Conservation (phyloP, 2,888 invertebrate species). For the Entomobrya multifasciata region DNA sequence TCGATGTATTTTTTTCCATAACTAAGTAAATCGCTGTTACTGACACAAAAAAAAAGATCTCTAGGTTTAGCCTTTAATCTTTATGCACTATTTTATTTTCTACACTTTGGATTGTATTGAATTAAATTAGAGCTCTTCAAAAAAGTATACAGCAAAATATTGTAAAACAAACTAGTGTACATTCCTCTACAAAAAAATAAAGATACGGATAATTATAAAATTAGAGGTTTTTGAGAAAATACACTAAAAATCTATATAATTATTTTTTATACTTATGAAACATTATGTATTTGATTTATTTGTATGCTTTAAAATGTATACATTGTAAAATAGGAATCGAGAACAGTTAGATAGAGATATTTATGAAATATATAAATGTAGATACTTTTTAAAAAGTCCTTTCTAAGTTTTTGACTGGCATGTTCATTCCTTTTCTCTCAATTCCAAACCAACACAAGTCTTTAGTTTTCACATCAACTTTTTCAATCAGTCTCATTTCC, state of each 20-base stretch:
- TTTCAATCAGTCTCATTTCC: conserved; percentile 42
- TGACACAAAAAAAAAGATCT: conserved; percentile 51
- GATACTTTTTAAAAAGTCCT: not conserved
- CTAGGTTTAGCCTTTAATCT: not conserved
- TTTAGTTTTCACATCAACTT: conserved; percentile 21
- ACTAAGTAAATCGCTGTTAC: conserved; percentile 16
- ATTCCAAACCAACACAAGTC: conserved; percentile 32
- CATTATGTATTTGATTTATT: not conserved
- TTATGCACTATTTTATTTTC: not conserved
- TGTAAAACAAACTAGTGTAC: not conserved
- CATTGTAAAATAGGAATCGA: not conserved
- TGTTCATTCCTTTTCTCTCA: not conserved
- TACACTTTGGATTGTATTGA: not conserved
- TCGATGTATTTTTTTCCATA: not conserved
- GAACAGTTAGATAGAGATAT: not conserved
- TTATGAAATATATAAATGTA: not conserved
- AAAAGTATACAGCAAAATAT: conserved; percentile 5
- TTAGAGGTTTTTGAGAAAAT: too few species aligned
- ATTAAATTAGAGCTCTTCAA: conserved; percentile 13
- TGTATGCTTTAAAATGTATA: not conserved
- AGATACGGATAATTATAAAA: not conserved
- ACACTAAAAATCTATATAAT: too few species aligned
- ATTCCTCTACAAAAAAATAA: not conserved
- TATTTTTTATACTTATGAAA: not conserved
- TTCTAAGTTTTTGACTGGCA: conserved; percentile 39